Percentiles rank a stretch among this genome's conserved stretches.
Conservation (phyloP, 2,113 vertebrate genomes). For the Willisornis vidua region DNA sequence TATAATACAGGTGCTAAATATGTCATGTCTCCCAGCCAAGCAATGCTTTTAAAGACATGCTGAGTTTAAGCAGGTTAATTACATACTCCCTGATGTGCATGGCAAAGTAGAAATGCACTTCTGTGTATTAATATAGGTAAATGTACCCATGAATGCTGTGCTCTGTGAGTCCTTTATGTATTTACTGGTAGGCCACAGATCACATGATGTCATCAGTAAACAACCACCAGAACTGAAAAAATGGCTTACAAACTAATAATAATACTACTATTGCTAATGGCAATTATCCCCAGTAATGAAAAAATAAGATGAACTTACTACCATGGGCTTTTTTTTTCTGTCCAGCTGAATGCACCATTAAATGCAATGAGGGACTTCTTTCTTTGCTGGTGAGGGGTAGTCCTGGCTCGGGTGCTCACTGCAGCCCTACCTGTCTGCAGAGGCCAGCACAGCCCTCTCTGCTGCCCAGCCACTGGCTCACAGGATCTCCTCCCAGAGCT, state of each 20-base stretch:
- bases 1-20: neutral
- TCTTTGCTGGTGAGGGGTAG: neutral
- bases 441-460: neutral
- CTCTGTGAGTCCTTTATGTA: neutral
- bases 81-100: neutral
- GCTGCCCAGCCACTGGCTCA: fast-evolving
- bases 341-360: neutral
- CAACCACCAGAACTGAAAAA: neutral
- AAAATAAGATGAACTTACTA: neutral
- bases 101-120: neutral
- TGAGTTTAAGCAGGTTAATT: neutral
- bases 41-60: neutral
- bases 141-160: neutral
- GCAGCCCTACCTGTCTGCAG: neutral
- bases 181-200: neutral
- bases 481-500: neutral
- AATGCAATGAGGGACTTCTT: neutral
- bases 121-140: neutral
- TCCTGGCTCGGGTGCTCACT: neutral
- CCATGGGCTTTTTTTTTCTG: neutral
- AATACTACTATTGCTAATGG: neutral
- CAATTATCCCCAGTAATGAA: neutral
- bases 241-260: neutral
- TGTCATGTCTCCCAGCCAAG: neutral
- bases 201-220: neutral